These are phyloP conservation scores for Tricholauxania praeusta DNA, from an alignment of 2,888 invertebrate species.

Conservation along the genomic window DNA sequence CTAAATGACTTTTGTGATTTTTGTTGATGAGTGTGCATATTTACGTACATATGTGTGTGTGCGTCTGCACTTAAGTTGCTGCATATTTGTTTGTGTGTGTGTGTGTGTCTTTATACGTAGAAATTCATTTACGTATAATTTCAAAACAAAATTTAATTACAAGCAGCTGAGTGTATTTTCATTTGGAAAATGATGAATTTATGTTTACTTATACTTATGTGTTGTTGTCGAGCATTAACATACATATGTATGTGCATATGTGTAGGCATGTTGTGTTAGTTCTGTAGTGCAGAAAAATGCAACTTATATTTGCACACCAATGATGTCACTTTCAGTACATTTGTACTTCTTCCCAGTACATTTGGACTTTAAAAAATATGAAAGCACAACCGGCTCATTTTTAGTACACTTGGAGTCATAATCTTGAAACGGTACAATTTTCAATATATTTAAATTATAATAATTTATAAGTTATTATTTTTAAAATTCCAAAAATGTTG, in stretches of 20 bases:
- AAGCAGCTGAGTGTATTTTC: not conserved
- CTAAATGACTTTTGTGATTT: slow-evolving; percentile 31
- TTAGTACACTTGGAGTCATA: too few species aligned
- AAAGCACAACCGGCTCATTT: too few species aligned
- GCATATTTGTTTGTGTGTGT: not conserved
- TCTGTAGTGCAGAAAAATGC: too few species aligned
- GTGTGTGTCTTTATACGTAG: not conserved
- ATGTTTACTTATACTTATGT: not conserved
- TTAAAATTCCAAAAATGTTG: too few species aligned
- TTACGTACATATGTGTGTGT: not conserved
- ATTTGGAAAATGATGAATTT: not conserved
- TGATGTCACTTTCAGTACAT: too few species aligned
- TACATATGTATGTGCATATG: not conserved
- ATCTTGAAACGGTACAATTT: too few species aligned
- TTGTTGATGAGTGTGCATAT: slow-evolving; percentile 18
- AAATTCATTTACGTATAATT: slow-evolving; percentile 16
- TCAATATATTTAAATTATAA: too few species aligned
- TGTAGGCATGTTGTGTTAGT: not conserved
- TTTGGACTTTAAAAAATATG: too few species aligned
- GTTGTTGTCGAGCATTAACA: not conserved
- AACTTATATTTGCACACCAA: too few species aligned
- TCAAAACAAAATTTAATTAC: slow-evolving; percentile 34
- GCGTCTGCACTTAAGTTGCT: not conserved
- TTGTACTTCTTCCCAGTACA: too few species aligned
- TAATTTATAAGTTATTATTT: too few species aligned